Evolutionary conservation across 2,113 vertebrate species (phyloP).

Genomic region (Stigmatopora nigra): DNA sequence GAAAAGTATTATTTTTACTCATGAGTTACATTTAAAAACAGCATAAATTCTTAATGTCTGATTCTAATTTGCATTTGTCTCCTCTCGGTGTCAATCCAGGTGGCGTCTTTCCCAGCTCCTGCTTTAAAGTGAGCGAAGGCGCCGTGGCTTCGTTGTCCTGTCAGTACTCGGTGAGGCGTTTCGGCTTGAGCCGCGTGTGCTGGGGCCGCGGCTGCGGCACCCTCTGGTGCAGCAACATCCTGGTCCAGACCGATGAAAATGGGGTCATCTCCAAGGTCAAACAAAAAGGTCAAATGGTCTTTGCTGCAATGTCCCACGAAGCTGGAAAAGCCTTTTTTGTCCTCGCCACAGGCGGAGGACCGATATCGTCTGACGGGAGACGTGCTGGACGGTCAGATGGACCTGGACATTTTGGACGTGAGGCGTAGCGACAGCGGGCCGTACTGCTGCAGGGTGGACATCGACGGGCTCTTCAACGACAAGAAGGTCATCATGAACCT

Average conservation of each 20-base stretch:
- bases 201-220: slow-evolving; percentile 72
- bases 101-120: slow-evolving; percentile 13
- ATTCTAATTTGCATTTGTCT: too few species aligned
- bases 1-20: too few species aligned
- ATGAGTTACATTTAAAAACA: too few species aligned
- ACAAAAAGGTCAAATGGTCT: neutral
- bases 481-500: slow-evolving; percentile 70
- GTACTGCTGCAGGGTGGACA: slow-evolving; percentile 72
- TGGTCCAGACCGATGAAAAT: slow-evolving; percentile 67
- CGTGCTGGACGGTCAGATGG: slow-evolving; percentile 67
- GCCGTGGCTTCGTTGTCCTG: slow-evolving; percentile 66
- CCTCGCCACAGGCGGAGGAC: slow-evolving; percentile 48
- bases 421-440: slow-evolving; percentile 59
- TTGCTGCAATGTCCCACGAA: too few species aligned
- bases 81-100: slow-evolving; percentile 5
- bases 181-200: slow-evolving; percentile 67
- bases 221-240: slow-evolving; percentile 72
- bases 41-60: too few species aligned
- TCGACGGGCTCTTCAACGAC: slow-evolving; percentile 72
- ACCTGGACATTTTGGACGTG: slow-evolving; percentile 65
- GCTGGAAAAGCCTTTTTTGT: neutral
- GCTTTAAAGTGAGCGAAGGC: slow-evolving; percentile 61
- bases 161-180: slow-evolving; percentile 67
- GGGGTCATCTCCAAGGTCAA: slow-evolving; percentile 64
- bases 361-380: slow-evolving; percentile 67